Evolutionary conservation across 2,113 vertebrate species (phyloP).

Genomic region (Sarotherodon lohbergeri): DNA sequence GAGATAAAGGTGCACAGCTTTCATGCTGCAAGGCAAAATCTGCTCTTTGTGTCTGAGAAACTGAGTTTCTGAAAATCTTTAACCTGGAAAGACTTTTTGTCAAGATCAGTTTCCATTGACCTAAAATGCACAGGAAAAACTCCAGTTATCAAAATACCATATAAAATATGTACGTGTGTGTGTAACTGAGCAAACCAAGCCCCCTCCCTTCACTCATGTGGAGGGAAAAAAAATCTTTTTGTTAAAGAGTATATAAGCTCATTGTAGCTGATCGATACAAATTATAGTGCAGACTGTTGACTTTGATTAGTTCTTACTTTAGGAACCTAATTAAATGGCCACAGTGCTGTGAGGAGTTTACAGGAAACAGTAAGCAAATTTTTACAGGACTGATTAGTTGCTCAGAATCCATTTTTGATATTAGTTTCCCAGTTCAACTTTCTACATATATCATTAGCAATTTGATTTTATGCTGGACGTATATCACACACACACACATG

Average conservation of each 20-base stretch:
- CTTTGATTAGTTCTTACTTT: neutral
- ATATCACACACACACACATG: neutral
- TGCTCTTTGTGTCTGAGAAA: neutral
- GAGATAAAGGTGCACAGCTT: neutral
- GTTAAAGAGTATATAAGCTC: neutral
- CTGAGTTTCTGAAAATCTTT: neutral
- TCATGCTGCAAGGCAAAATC: neutral
- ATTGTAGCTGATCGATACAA: constrained; percentile 22
- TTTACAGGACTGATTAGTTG: neutral
- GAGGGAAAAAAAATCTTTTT: neutral
- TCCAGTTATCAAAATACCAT: neutral
- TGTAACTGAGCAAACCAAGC: neutral
- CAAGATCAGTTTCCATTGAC: neutral
- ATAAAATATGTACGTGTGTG: fast-evolving
- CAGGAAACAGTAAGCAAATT: neutral
- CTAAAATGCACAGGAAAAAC: neutral
- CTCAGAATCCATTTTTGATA: neutral
- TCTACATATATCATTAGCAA: neutral
- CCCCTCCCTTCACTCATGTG: neutral
- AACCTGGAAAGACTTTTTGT: neutral
- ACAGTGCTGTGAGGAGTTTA: neutral
- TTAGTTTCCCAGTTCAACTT: neutral
- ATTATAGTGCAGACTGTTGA: neutral
- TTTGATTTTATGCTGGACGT: neutral
- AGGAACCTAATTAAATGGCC: constrained; percentile 26